phyloP scores from a whole-genome alignment of 92 coral and sea anemone genomes.

The Virgularia gustaviana region DNA sequence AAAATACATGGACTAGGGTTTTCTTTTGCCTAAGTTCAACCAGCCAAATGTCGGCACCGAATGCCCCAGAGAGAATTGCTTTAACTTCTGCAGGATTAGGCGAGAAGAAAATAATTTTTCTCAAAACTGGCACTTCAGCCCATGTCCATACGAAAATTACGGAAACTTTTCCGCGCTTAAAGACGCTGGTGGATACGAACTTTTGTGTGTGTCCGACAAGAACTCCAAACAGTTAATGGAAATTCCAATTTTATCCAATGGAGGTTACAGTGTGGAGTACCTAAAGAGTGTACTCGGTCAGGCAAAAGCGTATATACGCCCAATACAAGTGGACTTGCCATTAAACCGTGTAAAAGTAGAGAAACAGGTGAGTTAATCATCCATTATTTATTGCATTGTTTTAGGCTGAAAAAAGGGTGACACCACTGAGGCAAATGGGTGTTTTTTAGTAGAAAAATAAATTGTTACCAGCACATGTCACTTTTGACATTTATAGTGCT shows the following conservation, averaged over 20 bases:
- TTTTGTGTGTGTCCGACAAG: constrained; percentile 23
- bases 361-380: neutral
- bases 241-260: constrained; percentile 17
- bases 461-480: no score
- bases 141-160: constrained; percentile 28
- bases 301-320: constrained; percentile 46
- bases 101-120: constrained; percentile 19
- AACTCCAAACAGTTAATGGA: constrained; percentile 8
- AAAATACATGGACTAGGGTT: constrained; percentile 30
- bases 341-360: constrained; percentile 28
- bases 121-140: constrained; percentile 23
- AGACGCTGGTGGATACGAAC: constrained; percentile 22
- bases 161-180: constrained; percentile 24
- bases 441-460: no score
- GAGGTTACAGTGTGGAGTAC: constrained; percentile 16
- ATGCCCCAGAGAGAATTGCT: constrained; percentile 10
- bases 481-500: no score
- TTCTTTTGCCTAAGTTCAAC: constrained; percentile 26
- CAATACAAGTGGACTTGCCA: constrained; percentile 42
- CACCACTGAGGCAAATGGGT: no score
- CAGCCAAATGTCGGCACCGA: constrained; percentile 1
- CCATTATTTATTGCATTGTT: no score
- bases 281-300: constrained; percentile 46
- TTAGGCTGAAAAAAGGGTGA: no score
- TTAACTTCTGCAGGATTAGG: neutral